Base-by-base conservation (phyloP, 2,113 vertebrate genomes). In the Gnathonemus echidnorhynchus region DNA sequence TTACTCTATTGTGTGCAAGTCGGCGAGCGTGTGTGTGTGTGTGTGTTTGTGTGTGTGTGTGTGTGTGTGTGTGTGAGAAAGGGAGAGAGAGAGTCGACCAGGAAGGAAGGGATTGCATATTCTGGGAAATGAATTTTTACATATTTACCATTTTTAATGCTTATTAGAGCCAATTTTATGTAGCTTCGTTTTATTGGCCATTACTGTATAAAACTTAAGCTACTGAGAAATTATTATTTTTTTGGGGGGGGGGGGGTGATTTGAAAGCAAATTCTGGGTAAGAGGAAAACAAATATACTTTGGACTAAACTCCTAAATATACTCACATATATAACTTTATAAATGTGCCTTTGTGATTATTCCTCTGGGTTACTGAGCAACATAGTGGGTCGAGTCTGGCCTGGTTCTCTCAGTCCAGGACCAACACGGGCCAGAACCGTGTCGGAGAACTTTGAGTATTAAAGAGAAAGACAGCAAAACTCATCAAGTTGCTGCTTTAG, bases 331-430 rank as follows among this genome's bases (percentile, higher is more conserved):
- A 91, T 95, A 91, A 92, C 53, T 17, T 91, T 93, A 92, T 90
- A n/a, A 46, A 5, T 49, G 10, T 86, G 19, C n/a, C 92, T 93
- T 93, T 89, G 93, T 95, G 93, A 94, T 95, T 91, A 95, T 93
- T 7, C 92, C 91, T 92, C 89, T 89, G 94, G 74, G 74, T 80
- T 94, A 94, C 90, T 92, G 92, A 92, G 94, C 93, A 92, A 93
- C 88, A 92, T 93, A 94, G 94, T 95, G 94, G 95, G 95, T 6
- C 7, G n/a, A 93, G 91, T 90, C 93, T 89, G 90, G 92, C 92
- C 92, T 27, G 15, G 83, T 70, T 91, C 91, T 93, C 93, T 94
- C 90, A 95, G 94, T 93, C 93, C 35, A 3, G 15, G 7, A 50
- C 84, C 39, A 48, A 8, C 10, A 48, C 21, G 3, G 45, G 91